Percentiles rank a stretch among this genome's conserved stretches.
Conservation (phyloP, 1,140 invertebrate species). For the Zaprionus ornatus region DNA sequence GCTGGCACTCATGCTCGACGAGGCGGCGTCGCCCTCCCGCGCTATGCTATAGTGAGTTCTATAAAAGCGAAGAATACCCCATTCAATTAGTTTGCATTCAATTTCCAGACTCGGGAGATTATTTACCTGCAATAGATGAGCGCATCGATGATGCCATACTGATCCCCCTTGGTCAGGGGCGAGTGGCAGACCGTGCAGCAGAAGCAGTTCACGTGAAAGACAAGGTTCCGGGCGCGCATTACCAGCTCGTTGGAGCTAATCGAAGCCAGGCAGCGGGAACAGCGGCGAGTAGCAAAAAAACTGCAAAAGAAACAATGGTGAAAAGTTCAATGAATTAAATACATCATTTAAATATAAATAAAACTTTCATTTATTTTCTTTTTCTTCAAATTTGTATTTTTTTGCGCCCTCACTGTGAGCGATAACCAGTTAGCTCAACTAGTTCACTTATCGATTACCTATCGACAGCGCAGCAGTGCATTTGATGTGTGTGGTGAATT, state of each 20-base stretch:
- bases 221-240: slow-evolving; percentile 95
- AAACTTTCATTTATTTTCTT: background rate
- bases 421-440: background rate
- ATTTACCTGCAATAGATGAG: slow-evolving; percentile 89
- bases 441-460: background rate
- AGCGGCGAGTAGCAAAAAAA: slow-evolving; percentile 92
- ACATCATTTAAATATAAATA: background rate
- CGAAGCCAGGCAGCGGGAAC: slow-evolving; percentile 94
- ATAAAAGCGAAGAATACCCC: background rate
- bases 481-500: background rate
- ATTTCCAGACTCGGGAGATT: background rate
- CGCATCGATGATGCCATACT: slow-evolving; percentile 95
- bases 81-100: background rate
- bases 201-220: slow-evolving; percentile 98
- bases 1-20: slow-evolving; percentile 88
- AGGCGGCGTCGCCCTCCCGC: slow-evolving; percentile 86
- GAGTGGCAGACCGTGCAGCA: slow-evolving; percentile 95
- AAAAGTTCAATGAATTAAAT: background rate
- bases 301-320: slow-evolving; percentile 84
- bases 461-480: background rate
- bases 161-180: slow-evolving; percentile 94
- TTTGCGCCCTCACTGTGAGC: background rate
- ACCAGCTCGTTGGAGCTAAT: slow-evolving; percentile 97
- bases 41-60: slow-evolving; percentile 92
- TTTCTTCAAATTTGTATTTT: background rate